Evolutionary conservation across 2,888 invertebrate species (phyloP).

Genomic region (Hermaeophaga mercurialis): DNA sequence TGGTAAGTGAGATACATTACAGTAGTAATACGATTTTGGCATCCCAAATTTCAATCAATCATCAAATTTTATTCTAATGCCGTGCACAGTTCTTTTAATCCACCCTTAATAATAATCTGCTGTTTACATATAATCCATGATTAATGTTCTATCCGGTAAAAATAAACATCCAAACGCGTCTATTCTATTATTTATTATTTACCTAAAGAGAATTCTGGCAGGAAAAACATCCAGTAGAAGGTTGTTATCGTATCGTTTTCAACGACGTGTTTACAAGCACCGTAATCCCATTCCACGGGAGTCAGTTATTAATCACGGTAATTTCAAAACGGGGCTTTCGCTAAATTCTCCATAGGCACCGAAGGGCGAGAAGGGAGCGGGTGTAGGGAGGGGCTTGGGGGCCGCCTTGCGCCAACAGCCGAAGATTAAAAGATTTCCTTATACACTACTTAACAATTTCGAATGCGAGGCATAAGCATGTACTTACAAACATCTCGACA

Average conservation of each 20-base stretch:
- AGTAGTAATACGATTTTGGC: too few species aligned
- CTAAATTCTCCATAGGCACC: too few species aligned
- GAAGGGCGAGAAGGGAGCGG: slow-evolving; percentile 1
- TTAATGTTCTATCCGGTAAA: too few species aligned
- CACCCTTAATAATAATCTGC: too few species aligned
- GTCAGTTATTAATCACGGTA: slow-evolving; percentile 31
- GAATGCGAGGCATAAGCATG: slow-evolving; percentile 25
- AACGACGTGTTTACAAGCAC: slow-evolving; percentile 9
- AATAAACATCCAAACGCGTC: too few species aligned
- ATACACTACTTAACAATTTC: slow-evolving; percentile 28
- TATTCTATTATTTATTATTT: too few species aligned
- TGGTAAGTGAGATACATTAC: too few species aligned
- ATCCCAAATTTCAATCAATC: too few species aligned
- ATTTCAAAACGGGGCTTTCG: slow-evolving; percentile 19
- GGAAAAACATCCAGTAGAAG: slow-evolving; percentile 5
- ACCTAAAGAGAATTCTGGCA: too few species aligned
- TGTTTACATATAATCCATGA: too few species aligned
- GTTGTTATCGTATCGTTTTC: slow-evolving; percentile 14
- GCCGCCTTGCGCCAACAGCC: slow-evolving; percentile 22
- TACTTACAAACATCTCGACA: slow-evolving; percentile 31
- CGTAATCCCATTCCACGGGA: slow-evolving; percentile 17
- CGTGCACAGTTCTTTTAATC: too few species aligned
- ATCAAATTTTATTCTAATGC: too few species aligned
- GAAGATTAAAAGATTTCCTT: slow-evolving; percentile 29
- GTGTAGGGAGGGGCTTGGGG: background rate